These are phyloP conservation scores for Chironomus striatipennis DNA, from an alignment of 1,140 invertebrate genomes.

Conservation along the genomic window DNA sequence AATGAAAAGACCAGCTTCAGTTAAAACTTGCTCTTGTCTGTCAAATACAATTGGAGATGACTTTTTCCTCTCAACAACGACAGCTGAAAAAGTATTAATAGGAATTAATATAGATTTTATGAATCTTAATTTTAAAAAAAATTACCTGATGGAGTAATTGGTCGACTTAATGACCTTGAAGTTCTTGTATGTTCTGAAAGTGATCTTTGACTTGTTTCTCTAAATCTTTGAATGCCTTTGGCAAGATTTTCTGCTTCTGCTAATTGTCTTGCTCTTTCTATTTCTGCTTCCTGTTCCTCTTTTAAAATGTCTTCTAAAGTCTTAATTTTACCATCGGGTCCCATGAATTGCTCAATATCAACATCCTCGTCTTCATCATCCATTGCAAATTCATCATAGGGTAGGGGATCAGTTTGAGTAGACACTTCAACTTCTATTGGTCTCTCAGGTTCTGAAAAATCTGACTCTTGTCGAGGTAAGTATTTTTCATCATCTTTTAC, in stretches of 20 bases:
- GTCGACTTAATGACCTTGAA: slow-evolving; percentile 44
- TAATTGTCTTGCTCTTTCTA: slow-evolving; percentile 30
- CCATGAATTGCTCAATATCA: slow-evolving; percentile 34
- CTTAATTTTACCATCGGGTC: slow-evolving; percentile 29
- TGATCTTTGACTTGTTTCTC: slow-evolving; percentile 45
- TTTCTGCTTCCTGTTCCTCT: slow-evolving; percentile 31
- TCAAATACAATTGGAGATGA: slow-evolving; percentile 46
- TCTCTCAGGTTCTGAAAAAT: slow-evolving; percentile 30
- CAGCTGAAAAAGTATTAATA: not conserved
- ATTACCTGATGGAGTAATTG: slow-evolving; percentile 44
- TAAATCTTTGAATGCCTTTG: slow-evolving; percentile 39
- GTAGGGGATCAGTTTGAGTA: slow-evolving; percentile 71
- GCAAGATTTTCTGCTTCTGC: slow-evolving; percentile 39
- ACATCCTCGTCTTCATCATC: slow-evolving; percentile 44
- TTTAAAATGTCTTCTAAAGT: slow-evolving; percentile 36
- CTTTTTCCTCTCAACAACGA: slow-evolving; percentile 44
- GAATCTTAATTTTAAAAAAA: not conserved
- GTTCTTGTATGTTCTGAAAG: slow-evolving; percentile 46
- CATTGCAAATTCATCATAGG: slow-evolving; percentile 58
- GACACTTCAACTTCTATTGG: slow-evolving; percentile 59
- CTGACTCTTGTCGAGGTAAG: slow-evolving; percentile 26
- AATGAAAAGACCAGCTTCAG: slow-evolving; percentile 48
- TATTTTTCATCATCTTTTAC: slow-evolving; percentile 10
- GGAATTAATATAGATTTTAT: not conserved
- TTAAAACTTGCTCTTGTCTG: slow-evolving; percentile 43